Evolutionary conservation across 2,888 invertebrate genomes (phyloP).

Genomic region (Cheilosia urbana): DNA sequence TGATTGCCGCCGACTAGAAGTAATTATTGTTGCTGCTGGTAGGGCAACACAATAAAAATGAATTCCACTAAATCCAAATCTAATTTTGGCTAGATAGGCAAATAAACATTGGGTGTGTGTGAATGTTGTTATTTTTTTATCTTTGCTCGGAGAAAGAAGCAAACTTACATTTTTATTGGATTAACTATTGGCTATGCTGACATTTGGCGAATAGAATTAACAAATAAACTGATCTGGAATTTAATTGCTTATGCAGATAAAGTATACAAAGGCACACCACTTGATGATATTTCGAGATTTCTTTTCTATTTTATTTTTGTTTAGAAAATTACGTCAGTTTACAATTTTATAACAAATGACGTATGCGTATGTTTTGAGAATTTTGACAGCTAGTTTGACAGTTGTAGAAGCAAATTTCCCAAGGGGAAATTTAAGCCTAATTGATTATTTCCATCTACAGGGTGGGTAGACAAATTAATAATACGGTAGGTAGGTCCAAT

Average conservation of each 20-base stretch:
- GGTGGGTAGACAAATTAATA: neutral
- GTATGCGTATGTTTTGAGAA: constrained; percentile 39
- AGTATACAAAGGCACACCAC: constrained; percentile 28
- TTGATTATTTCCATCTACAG: neutral
- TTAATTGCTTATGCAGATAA: neutral
- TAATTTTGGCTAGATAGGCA: constrained; percentile 59
- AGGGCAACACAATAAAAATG: constrained; percentile 49
- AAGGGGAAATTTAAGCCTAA: neutral
- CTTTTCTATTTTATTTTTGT: constrained; percentile 62
- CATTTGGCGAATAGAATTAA: constrained; percentile 26
- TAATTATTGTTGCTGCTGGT: constrained; percentile 24
- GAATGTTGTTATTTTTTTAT: constrained; percentile 20
- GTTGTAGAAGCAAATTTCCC: neutral
- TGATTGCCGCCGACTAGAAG: constrained; percentile 22
- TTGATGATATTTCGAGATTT: constrained; percentile 16
- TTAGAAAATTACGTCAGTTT: constrained; percentile 75
- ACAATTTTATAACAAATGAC: constrained; percentile 71
- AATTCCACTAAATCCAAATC: constrained; percentile 56
- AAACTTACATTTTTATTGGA: constrained; percentile 60
- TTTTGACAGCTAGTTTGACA: constrained; percentile 44
- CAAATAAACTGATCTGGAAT: constrained; percentile 25
- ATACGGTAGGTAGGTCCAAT: too few relatives aligned
- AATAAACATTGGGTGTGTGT: constrained; percentile 51
- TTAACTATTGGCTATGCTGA: constrained; percentile 14
- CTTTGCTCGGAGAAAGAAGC: constrained; percentile 4